Percentiles rank a stretch among this genome's conserved stretches.
Evolutionary conservation across 1,140 invertebrate genomes (phyloP).

Genomic region (Leptestheria dahalacensis): DNA sequence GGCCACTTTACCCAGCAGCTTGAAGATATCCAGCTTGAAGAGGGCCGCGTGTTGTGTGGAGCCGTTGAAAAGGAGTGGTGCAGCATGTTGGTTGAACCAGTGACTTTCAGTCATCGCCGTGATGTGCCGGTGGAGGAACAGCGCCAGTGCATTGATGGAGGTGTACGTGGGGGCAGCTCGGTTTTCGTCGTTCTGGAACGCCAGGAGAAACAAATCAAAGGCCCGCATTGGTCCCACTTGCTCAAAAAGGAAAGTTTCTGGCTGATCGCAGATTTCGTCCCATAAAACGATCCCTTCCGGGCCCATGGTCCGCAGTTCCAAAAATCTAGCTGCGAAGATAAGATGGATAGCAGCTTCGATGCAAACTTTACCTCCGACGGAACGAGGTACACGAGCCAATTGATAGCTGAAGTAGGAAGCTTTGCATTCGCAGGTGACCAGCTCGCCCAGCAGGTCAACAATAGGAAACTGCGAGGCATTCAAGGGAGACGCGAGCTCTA

Average conservation of each 20-base stretch:
- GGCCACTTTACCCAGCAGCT: slow-evolving; percentile 3
- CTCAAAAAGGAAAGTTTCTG: background rate
- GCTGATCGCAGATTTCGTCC: background rate
- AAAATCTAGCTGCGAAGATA: background rate
- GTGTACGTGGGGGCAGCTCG: slow-evolving; percentile 5
- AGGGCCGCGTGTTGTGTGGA: background rate
- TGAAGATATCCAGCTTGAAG: background rate
- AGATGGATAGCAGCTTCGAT: background rate
- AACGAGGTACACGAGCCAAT: background rate
- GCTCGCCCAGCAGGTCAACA: background rate
- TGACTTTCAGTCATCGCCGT: background rate
- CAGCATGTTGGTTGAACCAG: background rate
- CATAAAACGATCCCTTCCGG: background rate
- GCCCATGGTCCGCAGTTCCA: background rate
- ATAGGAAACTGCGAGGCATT: background rate
- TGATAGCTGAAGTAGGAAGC: background rate
- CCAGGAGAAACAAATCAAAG: background rate
- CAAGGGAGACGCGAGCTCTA: slow-evolving; percentile 1
- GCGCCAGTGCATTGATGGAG: background rate
- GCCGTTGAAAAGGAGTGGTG: background rate
- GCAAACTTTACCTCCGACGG: background rate
- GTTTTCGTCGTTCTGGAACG: background rate
- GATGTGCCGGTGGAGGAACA: slow-evolving; percentile 1
- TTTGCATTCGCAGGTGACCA: background rate
- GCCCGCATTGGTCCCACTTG: background rate